A percentile compares a stretch with the other conserved stretches of the same genome.
Conservation (phyloP, 1,140 invertebrate species). For the Philopotamus ludificatus region DNA sequence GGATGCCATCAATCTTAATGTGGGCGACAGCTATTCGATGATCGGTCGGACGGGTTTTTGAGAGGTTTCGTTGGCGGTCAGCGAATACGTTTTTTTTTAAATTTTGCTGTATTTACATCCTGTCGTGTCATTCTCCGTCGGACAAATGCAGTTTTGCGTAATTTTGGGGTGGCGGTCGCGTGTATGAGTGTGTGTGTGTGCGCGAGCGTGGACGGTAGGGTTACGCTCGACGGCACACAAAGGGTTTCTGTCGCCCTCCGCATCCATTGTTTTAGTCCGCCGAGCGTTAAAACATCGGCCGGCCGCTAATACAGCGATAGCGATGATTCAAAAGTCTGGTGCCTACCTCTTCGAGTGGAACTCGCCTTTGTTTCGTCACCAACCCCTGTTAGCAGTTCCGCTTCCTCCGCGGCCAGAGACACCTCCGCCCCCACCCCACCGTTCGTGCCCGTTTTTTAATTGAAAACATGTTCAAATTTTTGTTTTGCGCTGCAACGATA, state of each 20-base stretch:
- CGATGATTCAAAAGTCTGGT: conserved; percentile 23
- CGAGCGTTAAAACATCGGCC: conserved; percentile 38
- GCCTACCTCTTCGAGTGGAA: neutral
- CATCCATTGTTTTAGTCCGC: conserved; percentile 37
- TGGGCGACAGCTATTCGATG: too few relatives aligned
- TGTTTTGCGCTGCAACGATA: neutral
- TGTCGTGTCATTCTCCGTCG: too few relatives aligned
- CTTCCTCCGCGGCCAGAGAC: neutral
- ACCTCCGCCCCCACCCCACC: neutral
- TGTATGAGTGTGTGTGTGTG: neutral
- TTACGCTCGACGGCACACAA: conserved; percentile 12
- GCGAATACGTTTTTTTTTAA: too few relatives aligned
- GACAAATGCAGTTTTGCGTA: too few relatives aligned
- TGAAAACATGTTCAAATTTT: conserved; percentile 1
- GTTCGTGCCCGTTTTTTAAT: neutral
- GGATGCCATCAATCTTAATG: too few relatives aligned
- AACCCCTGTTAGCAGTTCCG: neutral
- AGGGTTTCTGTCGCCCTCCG: conserved; percentile 21
- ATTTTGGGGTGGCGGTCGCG: neutral
- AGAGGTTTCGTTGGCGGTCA: too few relatives aligned
- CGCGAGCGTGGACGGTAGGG: neutral
- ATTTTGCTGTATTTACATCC: too few relatives aligned
- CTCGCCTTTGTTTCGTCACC: neutral
- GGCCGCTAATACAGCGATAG: conserved; percentile 14
- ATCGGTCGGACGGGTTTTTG: too few relatives aligned